Percentiles rank a stretch among this genome's conserved stretches.
Evolutionary conservation across 2,797 vertebrate species (phyloP).

Genomic region (Crocidura indochinensis): DNA sequence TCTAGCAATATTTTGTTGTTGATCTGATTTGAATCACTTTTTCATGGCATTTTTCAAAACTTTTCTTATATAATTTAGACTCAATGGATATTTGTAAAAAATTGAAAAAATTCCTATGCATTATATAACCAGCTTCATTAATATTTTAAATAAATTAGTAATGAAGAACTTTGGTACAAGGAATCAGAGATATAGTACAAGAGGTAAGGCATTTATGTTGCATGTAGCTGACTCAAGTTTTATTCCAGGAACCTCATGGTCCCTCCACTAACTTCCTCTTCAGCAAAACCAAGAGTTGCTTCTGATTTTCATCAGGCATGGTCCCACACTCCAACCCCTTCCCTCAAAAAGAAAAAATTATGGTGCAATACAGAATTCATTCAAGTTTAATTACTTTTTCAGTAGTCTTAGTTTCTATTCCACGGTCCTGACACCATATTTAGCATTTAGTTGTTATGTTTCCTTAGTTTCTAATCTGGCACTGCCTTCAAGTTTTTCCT

Average conservation of each 20-base stretch:
- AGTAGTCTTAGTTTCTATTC: background rate
- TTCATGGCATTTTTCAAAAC: background rate
- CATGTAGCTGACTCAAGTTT: no score
- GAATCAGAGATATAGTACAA: no score
- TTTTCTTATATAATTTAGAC: constrained; percentile 23
- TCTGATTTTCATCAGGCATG: no score
- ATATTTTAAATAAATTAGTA: constrained; percentile 38
- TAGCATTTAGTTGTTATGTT: background rate
- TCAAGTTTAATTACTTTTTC: background rate
- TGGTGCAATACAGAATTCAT: background rate
- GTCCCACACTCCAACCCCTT: no score
- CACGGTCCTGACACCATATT: background rate
- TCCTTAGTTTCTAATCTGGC: background rate
- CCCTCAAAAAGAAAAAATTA: background rate
- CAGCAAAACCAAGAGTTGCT: no score
- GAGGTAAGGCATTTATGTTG: no score
- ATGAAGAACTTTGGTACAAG: background rate
- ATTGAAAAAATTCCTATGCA: background rate
- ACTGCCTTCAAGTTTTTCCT: background rate
- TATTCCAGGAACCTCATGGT: no score
- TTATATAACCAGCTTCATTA: background rate
- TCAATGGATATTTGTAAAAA: constrained; percentile 63
- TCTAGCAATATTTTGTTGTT: background rate
- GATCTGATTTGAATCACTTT: background rate
- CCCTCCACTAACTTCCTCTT: no score